A percentile compares a stretch with the other conserved stretches of the same genome.
Evolutionary conservation across 2,113 vertebrate genomes (phyloP).

Genomic region (Phalacrocorax carbo): DNA sequence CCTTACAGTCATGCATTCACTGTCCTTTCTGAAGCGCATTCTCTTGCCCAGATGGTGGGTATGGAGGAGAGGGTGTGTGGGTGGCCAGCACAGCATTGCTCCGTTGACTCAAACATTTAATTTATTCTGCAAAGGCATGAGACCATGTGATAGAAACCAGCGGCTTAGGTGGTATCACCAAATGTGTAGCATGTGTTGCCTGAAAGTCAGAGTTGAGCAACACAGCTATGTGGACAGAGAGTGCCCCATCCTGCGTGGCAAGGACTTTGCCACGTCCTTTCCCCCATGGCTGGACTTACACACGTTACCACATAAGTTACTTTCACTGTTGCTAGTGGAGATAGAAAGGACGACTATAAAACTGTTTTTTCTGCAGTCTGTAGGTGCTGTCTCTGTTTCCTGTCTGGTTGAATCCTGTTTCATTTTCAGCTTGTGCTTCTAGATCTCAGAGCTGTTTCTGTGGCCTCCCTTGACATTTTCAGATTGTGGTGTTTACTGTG

Average conservation of each 20-base stretch:
- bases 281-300: background rate
- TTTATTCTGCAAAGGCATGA: background rate
- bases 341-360: background rate
- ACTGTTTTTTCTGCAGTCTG: background rate
- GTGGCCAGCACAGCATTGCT: background rate
- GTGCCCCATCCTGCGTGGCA: background rate
- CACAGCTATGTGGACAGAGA: background rate
- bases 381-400: background rate
- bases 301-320: background rate
- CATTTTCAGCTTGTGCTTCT: background rate
- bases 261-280: background rate
- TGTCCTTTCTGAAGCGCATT: background rate
- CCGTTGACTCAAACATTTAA: background rate
- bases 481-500: background rate
- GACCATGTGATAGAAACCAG: background rate
- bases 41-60: rapidly evolving
- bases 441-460: background rate
- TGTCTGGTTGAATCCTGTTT: background rate
- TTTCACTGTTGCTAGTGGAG: background rate
- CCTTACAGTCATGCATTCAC: background rate
- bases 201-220: conserved; percentile 9
- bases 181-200: background rate
- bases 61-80: rapidly evolving
- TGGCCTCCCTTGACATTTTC: background rate
- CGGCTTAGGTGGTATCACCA: background rate